A percentile compares a stretch with the other conserved stretches of the same genome.
phyloP scores from a whole-genome alignment of 64 coral and sea anemone species.

The Porites australiensis region DNA sequence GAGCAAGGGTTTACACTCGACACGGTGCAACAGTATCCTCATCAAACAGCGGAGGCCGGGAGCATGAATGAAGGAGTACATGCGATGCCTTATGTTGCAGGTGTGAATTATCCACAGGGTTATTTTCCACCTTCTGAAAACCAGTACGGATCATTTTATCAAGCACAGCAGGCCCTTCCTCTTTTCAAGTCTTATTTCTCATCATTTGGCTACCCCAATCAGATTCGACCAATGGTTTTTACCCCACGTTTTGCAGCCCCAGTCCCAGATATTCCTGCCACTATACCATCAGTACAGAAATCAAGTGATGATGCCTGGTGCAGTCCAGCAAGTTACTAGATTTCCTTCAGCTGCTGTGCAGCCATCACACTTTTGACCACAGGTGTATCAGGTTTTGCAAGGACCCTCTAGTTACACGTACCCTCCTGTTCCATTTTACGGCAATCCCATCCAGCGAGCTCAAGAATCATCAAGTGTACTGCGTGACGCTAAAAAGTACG shows the following conservation, averaged over 20 bases:
- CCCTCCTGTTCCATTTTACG: background rate
- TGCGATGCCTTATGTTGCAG: background rate
- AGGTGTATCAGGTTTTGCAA: background rate
- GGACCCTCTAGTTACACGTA: background rate
- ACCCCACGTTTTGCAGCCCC: background rate
- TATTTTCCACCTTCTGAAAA: background rate
- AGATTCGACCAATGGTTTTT: background rate
- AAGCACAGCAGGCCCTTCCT: conserved; percentile 12
- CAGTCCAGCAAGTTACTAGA: background rate
- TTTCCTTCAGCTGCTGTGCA: conserved; percentile 2
- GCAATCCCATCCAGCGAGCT: background rate
- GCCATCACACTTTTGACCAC: background rate
- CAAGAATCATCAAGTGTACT: background rate
- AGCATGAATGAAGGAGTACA: background rate
- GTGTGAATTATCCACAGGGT: background rate
- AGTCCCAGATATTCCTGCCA: background rate
- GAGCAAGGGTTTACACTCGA: conserved; percentile 29
- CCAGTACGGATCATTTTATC: background rate
- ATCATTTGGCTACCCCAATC: conserved; percentile 5
- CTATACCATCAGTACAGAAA: conserved; percentile 30
- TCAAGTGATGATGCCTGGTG: conserved; percentile 26
- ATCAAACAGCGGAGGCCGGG: background rate
- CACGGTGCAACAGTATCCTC: background rate
- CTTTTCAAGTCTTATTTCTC: background rate
- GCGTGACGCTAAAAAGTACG: background rate